Evolutionary conservation across 53 echinoderm and acorn worm genomes (phyloP), one percentile per base, ranked within the genome.

Genomic region (Temnopleurus reevesii): DNA sequence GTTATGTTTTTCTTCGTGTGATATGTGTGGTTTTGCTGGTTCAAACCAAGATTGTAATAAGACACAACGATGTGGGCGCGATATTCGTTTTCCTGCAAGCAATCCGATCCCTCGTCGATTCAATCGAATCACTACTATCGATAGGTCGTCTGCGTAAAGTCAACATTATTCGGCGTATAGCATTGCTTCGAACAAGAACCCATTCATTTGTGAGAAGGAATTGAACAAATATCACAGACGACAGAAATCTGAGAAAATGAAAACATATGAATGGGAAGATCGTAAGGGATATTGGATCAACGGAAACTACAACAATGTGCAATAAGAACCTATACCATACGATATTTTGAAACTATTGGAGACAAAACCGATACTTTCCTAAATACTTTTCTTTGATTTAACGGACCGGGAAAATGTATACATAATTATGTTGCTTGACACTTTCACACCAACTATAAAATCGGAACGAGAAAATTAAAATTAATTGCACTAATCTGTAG

Each of bases 71-170:
- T 15, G 30, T 79, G 79, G 28, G 46, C 41, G 4, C 79, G 79
- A 79, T 79, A 46, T 46, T 46, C 79, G 28, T 79, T 21, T 79
- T 15, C 49, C 28, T 79, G 19, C 47, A 46, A 79, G 79, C 49
- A 46, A 19, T 29, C 79, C 79, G 79, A 79, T 49, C 79, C 28
- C 79, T n/a, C 2, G 79, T 79, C 79, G 79, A 79, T 77, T 77
- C 45, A 79, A 79, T 79, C 79, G 79, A 79, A 79, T 79, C 46
- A 79, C 30, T 79, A 15, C n/a, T 79, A 49, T 79, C 29, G 47
- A 49, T 49, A 46, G 47, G 28, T 46, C 27, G 79, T 79, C 79
- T 79, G 79, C 49, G 41, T 26, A 79, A 79, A 79, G 79, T 79
- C 79, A 79, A 79, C 79, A 79, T 49, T 79, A 79, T 49, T 21